phyloP scores from a whole-genome alignment of 2,113 vertebrate genomes.

The Podarcis cretensis region DNA sequence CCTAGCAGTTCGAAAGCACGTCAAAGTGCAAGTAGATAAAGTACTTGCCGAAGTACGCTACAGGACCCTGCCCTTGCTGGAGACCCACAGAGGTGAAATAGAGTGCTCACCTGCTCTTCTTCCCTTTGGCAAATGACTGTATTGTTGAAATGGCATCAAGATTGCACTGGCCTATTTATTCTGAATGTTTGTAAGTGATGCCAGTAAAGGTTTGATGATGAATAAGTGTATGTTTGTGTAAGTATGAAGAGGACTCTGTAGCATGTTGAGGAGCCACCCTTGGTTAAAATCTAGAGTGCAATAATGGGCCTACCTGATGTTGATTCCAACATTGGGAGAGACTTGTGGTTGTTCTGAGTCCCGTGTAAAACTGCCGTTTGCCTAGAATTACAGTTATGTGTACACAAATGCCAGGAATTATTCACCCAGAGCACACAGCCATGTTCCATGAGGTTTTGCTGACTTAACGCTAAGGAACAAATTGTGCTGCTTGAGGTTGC shows the following conservation, averaged over 20 bases:
- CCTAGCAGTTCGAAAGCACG: too few relatives aligned
- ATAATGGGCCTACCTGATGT: not conserved
- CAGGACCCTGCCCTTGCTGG: too few relatives aligned
- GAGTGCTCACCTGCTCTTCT: too few relatives aligned
- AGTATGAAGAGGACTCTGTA: not conserved
- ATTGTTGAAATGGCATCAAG: too few relatives aligned
- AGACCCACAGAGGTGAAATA: too few relatives aligned
- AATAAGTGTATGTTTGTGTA: not conserved
- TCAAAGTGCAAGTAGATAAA: too few relatives aligned
- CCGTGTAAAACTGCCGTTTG: not conserved
- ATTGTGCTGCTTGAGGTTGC: not conserved
- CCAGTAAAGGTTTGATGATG: too few relatives aligned
- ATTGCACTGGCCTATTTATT: too few relatives aligned
- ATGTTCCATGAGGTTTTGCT: not conserved
- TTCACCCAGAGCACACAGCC: not conserved
- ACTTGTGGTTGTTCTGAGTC: not conserved
- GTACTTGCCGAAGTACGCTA: too few relatives aligned
- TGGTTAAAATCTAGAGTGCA: not conserved
- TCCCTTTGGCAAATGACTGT: too few relatives aligned
- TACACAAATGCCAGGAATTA: not conserved
- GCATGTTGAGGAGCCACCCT: not conserved
- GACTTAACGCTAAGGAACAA: not conserved
- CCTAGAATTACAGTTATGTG: not conserved
- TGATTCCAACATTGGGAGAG: not conserved
- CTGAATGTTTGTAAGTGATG: too few relatives aligned